Base-by-base conservation (phyloP, 2,113 vertebrate species). In the Channa argus region DNA sequence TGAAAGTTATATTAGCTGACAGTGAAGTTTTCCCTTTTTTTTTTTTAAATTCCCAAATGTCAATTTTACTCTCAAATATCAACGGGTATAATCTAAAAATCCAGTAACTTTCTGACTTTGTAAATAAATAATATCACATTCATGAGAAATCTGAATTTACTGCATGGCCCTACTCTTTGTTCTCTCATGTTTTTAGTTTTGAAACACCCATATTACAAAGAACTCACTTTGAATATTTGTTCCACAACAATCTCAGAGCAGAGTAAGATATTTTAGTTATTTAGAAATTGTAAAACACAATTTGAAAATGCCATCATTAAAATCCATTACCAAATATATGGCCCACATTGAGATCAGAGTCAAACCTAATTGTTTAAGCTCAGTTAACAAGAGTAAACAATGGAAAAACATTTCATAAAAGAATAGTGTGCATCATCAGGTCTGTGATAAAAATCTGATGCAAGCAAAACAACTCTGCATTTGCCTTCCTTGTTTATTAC, bases 401-500 rank as follows among this genome's bases (percentile, higher is more conserved):
- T 24, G 24, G 24, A 24, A 24, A 24, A 24, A 24, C 24, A 24
- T 24, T 24, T 24, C 24, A 24, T 24, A 38, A 12, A 50, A 52
- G 59, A 46, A 6, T 12, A 47, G 11, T 1, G 1, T 10, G 13
- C 3, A 8, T 51, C 62, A 15, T 47, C 11, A 13, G 4, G 11
- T 63, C 3, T 56, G 52, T 36, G 39, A 5, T 34, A 11, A 46
- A 11, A 55, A 10, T 38, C 3, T 0, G 0, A 9, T 14, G 70
- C 43, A 39, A 5, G 5, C 43, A 39, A n/a, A 33, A 39, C 6
- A 49, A n/a, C 12, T 36, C 7, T 52, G 13, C 46, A 4, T 36
- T 65, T 4, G 24, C 12, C 60, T 50, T 64, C 54, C 11, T 4
- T 15, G 8, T 62, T 70, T 6, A 69, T 58, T 14, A 59, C 12